Percentiles rank a stretch among this genome's conserved stretches.
Evolutionary conservation across 2,797 vertebrate genomes (phyloP).

Genomic region (Sciurus vulgaris): DNA sequence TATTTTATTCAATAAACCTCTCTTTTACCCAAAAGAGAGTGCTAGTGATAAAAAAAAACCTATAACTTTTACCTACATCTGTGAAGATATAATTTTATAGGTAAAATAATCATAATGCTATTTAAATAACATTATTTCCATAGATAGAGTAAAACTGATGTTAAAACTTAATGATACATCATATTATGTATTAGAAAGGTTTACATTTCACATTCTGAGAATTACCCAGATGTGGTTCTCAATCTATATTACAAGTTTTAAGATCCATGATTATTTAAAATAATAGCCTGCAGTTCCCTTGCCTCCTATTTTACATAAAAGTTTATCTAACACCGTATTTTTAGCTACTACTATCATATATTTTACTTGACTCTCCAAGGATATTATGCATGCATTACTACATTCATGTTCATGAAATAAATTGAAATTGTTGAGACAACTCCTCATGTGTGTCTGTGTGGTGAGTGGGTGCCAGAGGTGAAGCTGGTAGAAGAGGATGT

Average conservation of each 20-base stretch:
- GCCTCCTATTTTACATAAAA: slow-evolving; percentile 18
- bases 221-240: slow-evolving; percentile 19
- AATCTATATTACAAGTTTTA: slow-evolving; percentile 45
- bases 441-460: neutral
- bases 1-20: slow-evolving; percentile 44
- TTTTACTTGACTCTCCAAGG: neutral
- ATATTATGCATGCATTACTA: neutral
- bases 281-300: neutral
- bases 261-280: slow-evolving; percentile 67
- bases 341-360: neutral
- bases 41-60: slow-evolving; percentile 34
- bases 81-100: slow-evolving; percentile 67
- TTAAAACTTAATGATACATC: slow-evolving; percentile 71
- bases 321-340: slow-evolving; percentile 53
- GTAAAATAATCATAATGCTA: slow-evolving; percentile 53
- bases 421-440: neutral
- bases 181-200: slow-evolving; percentile 51
- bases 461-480: neutral
- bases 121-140: slow-evolving; percentile 67
- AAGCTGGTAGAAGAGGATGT: rapidly evolving
- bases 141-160: slow-evolving; percentile 48
- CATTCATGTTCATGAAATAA: neutral
- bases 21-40: slow-evolving; percentile 9
- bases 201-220: slow-evolving; percentile 37
- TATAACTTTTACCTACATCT: slow-evolving; percentile 31